Evolutionary conservation across 2,113 vertebrate genomes (phyloP).

Genomic region (Gobius niger): DNA sequence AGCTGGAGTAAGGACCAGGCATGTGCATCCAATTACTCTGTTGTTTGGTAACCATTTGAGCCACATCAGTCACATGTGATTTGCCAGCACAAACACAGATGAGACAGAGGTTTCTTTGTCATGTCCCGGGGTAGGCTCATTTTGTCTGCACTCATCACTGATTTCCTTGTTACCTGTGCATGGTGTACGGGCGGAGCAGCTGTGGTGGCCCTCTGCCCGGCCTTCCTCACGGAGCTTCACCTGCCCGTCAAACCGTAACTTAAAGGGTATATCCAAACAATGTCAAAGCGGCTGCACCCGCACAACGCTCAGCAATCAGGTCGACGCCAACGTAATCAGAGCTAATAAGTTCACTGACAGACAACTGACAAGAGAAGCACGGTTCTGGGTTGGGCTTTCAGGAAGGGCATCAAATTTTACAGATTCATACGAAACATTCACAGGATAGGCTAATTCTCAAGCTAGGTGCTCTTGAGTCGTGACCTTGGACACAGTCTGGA

Average conservation of each 20-base stretch:
- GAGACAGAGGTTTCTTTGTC: slow-evolving; percentile 10
- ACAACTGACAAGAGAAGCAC: not conserved
- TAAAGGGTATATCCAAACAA: slow-evolving; percentile 14
- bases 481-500: too few species aligned
- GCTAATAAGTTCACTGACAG: not conserved
- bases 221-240: slow-evolving; percentile 26
- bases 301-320: not conserved
- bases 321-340: slow-evolving; percentile 30
- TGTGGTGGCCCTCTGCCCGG: slow-evolving; percentile 18
- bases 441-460: too few species aligned
- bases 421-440: too few species aligned
- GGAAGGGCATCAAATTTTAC: not conserved
- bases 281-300: slow-evolving; percentile 16
- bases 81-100: slow-evolving; percentile 3
- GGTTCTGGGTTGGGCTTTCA: not conserved
- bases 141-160: slow-evolving; percentile 18
- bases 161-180: slow-evolving; percentile 33
- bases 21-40: not conserved
- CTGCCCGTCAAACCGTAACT: slow-evolving; percentile 29
- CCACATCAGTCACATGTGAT: not conserved
- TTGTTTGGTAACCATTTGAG: not conserved
- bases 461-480: too few species aligned
- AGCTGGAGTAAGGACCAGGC: not conserved
- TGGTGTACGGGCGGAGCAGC: slow-evolving; percentile 17
- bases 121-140: slow-evolving; percentile 7